Percentiles rank a stretch among this genome's conserved stretches.
Evolutionary conservation across 2,113 vertebrate species (phyloP).

Genomic region (Mesocricetus auratus): DNA sequence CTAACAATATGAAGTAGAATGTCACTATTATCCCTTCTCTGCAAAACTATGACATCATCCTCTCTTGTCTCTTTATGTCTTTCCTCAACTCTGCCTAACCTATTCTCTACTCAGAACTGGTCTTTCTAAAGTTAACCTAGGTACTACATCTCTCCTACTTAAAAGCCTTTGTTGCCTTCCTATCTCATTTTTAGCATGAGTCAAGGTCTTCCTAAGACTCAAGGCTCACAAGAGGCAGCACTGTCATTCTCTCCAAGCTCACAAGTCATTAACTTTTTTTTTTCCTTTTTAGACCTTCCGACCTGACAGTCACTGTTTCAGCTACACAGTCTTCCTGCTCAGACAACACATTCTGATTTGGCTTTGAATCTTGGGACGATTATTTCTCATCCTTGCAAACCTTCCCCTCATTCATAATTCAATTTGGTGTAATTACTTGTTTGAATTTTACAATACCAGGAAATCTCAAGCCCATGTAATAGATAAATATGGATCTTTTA

Average conservation of each 20-base stretch:
- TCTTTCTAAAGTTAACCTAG: background rate
- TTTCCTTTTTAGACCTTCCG: background rate
- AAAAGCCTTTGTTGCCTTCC: background rate
- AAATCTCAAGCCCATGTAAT: background rate
- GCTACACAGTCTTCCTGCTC: background rate
- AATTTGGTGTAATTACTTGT: background rate
- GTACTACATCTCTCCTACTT: background rate
- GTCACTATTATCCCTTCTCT: background rate
- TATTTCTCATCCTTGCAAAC: background rate
- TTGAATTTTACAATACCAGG: background rate
- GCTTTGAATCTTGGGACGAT: background rate
- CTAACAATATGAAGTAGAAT: background rate
- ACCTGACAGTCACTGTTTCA: background rate
- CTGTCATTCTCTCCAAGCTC: accelerated
- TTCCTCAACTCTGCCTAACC: accelerated
- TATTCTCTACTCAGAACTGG: background rate
- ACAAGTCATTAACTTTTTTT: too few relatives aligned
- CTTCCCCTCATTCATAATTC: background rate
- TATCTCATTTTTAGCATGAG: background rate
- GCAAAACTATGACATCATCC: background rate
- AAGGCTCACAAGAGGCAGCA: background rate
- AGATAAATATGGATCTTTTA: background rate
- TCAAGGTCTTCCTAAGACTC: background rate
- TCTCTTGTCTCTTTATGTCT: background rate
- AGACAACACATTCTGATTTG: background rate